Evolutionary conservation across 2,888 invertebrate species (phyloP), one percentile per base, ranked within the genome.

Genomic region (Lasioglossum villosulum): DNA sequence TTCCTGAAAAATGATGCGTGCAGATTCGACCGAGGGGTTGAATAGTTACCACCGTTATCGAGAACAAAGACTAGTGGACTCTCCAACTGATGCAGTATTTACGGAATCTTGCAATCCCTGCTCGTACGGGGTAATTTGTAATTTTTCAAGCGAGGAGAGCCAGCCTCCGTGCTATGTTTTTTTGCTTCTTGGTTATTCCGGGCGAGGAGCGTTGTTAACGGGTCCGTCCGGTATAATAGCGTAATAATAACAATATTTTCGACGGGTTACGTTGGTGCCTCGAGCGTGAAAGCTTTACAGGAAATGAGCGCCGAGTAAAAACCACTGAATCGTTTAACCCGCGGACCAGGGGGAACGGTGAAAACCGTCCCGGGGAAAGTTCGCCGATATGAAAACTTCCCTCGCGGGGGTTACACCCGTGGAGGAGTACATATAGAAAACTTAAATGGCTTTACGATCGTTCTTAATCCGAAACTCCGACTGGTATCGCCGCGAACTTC

Each of bases 401-500:
- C 30, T n/a, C 34, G 76, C 34, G 42, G 78, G 68, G 48, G 48
- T 71, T 72, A 39, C 66, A 12, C 56, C 52, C 63, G 4, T 19
- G 27, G 68, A 70, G 30, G 74, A 45, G 42, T 34, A 68, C 82
- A 42, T 68, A 37, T 59, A 34, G 70, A 76, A 83, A 88, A 88
- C 30, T 81, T 59, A 34, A n/a, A 75, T 16, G 72, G 75, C 76
- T 84, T 80, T 78, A 70, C 83, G 72, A 80, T 74, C 78, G 30
- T 45, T 63, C 71, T 16, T 37, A 63, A 56, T 76, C 34, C n/a
- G 45, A 71, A 78, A 82, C 84, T 82, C 59, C 76, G 63, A 45
- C 52, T 66, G 42, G 48, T 78, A 82, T 88, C 85, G 76, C 76
- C 10, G 74, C 85, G 52, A 85, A 59, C 30, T 30, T 75, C 71